Percentiles rank a stretch among this genome's conserved stretches.
phyloP scores from a whole-genome alignment of 2,797 vertebrate genomes.

The Muscicapa comitata region DNA sequence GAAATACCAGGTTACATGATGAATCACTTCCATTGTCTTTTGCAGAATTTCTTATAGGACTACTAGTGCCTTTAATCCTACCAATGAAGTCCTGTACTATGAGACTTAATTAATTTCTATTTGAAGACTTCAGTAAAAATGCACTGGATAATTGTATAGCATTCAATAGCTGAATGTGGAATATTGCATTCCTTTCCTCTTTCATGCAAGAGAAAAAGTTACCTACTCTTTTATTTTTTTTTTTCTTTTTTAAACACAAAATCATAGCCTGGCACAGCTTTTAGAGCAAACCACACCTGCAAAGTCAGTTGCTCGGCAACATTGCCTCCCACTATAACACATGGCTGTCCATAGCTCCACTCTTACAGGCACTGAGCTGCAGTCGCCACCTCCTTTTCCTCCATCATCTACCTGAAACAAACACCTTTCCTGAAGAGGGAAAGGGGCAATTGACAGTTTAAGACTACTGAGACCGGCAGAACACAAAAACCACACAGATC shows the following conservation, averaged over 20 bases:
- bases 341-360: neutral
- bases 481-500: neutral
- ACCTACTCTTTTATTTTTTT: neutral
- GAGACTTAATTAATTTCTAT: neutral
- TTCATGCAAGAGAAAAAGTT: neutral
- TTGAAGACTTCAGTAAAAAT: neutral
- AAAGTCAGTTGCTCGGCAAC: conserved; percentile 2
- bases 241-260: neutral
- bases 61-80: neutral
- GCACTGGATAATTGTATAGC: neutral
- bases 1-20: neutral
- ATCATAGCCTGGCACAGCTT: neutral
- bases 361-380: neutral
- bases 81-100: neutral
- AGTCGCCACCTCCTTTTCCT: neutral
- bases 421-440: neutral
- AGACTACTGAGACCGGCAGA: neutral
- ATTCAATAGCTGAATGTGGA: rapidly evolving
- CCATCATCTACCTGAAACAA: neutral
- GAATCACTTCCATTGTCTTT: neutral
- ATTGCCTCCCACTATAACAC: neutral
- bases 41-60: neutral
- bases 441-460: neutral
- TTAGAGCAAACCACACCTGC: neutral
- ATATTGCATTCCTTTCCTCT: neutral